Evolutionary conservation across 2,888 invertebrate genomes (phyloP).

Genomic region (Heliconius aoede): DNA sequence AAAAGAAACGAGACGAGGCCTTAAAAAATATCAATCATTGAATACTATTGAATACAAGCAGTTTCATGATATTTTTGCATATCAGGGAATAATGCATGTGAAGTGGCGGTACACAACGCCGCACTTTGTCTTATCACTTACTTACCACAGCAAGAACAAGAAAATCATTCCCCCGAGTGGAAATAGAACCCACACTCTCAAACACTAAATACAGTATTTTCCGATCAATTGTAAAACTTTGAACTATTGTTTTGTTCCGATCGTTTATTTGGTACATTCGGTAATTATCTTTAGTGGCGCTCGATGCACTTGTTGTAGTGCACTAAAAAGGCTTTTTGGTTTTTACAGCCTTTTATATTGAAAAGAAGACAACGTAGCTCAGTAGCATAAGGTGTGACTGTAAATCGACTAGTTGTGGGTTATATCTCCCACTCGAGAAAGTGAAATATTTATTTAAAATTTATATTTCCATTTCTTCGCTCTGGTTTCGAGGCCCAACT

Average conservation of each 20-base stretch:
- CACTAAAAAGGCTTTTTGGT: constrained; percentile 14
- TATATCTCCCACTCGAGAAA: too few species aligned
- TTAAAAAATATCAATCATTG: too few species aligned
- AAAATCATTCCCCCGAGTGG: background rate
- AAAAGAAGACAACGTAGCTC: background rate
- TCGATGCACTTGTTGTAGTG: background rate
- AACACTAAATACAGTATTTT: background rate
- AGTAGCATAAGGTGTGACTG: background rate
- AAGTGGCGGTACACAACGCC: background rate
- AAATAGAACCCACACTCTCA: background rate
- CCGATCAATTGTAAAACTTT: constrained; percentile 1
- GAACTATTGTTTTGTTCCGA: background rate
- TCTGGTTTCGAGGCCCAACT: too few species aligned
- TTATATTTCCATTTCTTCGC: too few species aligned
- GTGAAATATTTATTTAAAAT: too few species aligned
- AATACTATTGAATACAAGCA: too few species aligned
- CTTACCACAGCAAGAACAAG: background rate
- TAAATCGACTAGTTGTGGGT: too few species aligned
- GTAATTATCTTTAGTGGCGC: constrained; percentile 14
- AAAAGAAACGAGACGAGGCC: too few species aligned
- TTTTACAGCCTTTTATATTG: background rate
- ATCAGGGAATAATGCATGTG: too few species aligned
- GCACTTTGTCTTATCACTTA: background rate
- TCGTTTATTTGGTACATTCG: constrained; percentile 4
- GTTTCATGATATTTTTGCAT: too few species aligned